A percentile compares a stretch with the other conserved stretches of the same genome.
phyloP scores from a whole-genome alignment of 2,113 vertebrate species.

The Xenus cinereus region DNA sequence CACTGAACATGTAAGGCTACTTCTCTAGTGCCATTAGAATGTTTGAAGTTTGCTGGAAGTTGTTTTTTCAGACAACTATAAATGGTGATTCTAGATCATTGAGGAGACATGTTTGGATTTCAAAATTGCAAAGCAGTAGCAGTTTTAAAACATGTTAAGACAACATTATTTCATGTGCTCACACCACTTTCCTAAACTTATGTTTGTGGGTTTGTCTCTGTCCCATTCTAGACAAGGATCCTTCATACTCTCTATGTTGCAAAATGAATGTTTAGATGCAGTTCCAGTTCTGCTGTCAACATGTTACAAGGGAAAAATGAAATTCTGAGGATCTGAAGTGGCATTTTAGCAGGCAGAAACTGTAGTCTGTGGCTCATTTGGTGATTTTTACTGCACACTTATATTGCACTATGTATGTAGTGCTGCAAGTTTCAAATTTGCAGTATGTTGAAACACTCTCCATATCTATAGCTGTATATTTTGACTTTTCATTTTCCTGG shows the following conservation, averaged over 20 bases:
- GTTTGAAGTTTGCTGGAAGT: background rate
- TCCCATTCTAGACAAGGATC: background rate
- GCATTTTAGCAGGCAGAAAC: background rate
- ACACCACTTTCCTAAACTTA: background rate
- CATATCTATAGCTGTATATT: background rate
- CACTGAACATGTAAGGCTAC: background rate
- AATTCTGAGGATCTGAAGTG: background rate
- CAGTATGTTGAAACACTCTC: background rate
- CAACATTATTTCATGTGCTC: fast-evolving
- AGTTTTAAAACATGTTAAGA: background rate
- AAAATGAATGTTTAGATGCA: background rate
- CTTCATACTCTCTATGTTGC: background rate
- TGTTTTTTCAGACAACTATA: background rate
- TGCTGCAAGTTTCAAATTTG: background rate
- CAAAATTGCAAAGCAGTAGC: background rate
- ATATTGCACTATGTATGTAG: background rate
- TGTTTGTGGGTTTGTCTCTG: background rate
- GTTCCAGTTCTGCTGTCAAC: background rate
- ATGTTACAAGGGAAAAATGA: background rate
- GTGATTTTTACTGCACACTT: background rate
- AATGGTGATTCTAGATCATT: background rate
- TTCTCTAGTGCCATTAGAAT: background rate
- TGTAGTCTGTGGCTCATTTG: background rate
- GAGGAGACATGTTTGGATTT: background rate
- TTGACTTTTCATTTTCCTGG: background rate